Evolutionary conservation across 37 sponge, comb jelly and placozoan genomes (phyloP).

Genomic region (Corticium candelabrum): DNA sequence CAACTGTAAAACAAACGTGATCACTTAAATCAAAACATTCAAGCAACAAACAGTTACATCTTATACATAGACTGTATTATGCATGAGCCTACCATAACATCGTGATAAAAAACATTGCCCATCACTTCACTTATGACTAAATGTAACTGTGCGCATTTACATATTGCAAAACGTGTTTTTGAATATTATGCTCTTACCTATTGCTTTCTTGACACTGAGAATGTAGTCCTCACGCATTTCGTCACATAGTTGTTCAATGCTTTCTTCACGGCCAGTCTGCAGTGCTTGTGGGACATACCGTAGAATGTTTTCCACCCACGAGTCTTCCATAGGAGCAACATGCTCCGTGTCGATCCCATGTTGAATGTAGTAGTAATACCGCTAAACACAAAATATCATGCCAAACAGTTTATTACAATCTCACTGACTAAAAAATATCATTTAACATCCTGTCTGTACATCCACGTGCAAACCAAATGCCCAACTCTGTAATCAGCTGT

Average conservation of each 20-base stretch:
- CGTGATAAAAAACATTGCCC: too few species aligned
- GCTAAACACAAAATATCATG: conserved; percentile 26
- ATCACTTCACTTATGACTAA: too few species aligned
- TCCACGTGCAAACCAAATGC: not conserved
- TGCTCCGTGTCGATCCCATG: conserved; percentile 96
- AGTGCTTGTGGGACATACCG: conserved; percentile 23
- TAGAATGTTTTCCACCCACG: conserved; percentile 71
- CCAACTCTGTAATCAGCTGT: not conserved
- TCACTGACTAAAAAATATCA: not conserved
- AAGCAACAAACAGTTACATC: too few species aligned
- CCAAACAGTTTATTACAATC: not conserved
- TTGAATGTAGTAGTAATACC: conserved; percentile 95
- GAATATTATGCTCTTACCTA: conserved; percentile 69
- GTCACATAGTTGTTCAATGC: conserved; percentile 80
- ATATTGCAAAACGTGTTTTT: too few species aligned
- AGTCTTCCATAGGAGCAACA: conserved; percentile 95
- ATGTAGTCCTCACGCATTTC: conserved; percentile 96
- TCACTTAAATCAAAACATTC: too few species aligned
- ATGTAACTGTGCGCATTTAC: too few species aligned
- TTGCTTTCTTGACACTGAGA: conserved; percentile 94
- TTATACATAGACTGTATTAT: too few species aligned
- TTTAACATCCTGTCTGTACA: not conserved
- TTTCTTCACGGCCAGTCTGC: conserved; percentile 9
- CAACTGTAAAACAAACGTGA: conserved; percentile 42
- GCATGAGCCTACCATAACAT: too few species aligned